Conservation (phyloP, 2,113 vertebrate genomes). For the Callopanchax toddi region DNA sequence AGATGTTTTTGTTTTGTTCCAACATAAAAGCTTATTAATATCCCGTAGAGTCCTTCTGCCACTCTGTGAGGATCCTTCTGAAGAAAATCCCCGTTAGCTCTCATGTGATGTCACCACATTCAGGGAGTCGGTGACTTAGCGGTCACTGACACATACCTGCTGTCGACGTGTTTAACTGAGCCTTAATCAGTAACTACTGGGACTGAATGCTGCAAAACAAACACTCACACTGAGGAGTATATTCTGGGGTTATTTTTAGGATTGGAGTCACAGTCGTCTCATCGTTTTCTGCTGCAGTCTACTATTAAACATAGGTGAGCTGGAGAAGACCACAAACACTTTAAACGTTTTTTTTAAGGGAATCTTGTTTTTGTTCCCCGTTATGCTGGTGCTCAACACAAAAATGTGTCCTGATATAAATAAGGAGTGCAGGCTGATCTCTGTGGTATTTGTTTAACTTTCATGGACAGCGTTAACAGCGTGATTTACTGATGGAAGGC, state of each 20-base stretch:
- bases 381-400: neutral
- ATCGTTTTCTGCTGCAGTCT: neutral
- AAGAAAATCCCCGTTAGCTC: neutral
- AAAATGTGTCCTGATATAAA: neutral
- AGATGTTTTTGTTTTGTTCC: neutral
- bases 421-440: neutral
- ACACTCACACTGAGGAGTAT: neutral
- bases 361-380: too few relatives aligned
- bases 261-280: neutral
- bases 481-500: neutral
- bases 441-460: neutral
- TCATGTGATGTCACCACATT: constrained; percentile 7
- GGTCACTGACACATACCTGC: constrained; percentile 57
- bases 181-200: constrained; percentile 67
- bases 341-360: neutral
- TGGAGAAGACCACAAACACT: neutral
- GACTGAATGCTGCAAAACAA: constrained; percentile 25
- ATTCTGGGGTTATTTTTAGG: constrained; percentile 32
- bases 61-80: too few relatives aligned
- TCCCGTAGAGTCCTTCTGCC: too few relatives aligned
- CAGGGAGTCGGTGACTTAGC: constrained; percentile 4
- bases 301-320: neutral
- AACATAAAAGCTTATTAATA: neutral
- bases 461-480: neutral
- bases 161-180: constrained; percentile 44